phyloP scores from a whole-genome alignment of 1,140 invertebrate species.

The Aleiodes sp. region DNA sequence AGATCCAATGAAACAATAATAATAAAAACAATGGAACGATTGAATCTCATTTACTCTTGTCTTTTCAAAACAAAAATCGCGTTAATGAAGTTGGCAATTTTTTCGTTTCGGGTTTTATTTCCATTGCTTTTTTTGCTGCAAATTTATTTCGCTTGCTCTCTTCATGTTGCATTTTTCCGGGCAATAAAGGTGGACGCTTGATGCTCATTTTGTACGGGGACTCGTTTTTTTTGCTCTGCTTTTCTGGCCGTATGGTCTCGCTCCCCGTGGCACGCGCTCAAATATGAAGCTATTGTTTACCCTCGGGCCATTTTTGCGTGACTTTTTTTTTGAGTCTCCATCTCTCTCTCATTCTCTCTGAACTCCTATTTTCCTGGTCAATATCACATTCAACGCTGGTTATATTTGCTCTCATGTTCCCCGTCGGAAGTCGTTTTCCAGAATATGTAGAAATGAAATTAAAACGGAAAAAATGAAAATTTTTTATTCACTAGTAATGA shows the following conservation, averaged over 20 bases:
- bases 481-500: no score
- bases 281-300: constrained; percentile 21
- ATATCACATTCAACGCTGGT: constrained; percentile 18
- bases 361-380: constrained; percentile 2
- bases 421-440: background rate
- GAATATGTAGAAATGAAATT: constrained; percentile 11
- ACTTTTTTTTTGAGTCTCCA: background rate
- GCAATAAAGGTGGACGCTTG: constrained; percentile 17
- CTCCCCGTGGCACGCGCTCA: constrained; percentile 3
- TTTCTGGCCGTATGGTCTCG: background rate
- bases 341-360: background rate
- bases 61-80: constrained; percentile 10
- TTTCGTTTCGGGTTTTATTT: no score
- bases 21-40: background rate
- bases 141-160: background rate
- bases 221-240: background rate
- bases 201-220: constrained; percentile 6
- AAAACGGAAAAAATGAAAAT: no score
- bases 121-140: no score
- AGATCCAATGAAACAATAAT: constrained; percentile 2
- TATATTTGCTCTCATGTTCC: background rate
- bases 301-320: background rate
- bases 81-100: constrained; percentile 19
- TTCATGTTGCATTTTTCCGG: constrained; percentile 15
- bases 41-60: constrained; percentile 15